Evolutionary conservation across 1,140 invertebrate genomes (phyloP).

Genomic region (Brachionus calyciflorus): DNA sequence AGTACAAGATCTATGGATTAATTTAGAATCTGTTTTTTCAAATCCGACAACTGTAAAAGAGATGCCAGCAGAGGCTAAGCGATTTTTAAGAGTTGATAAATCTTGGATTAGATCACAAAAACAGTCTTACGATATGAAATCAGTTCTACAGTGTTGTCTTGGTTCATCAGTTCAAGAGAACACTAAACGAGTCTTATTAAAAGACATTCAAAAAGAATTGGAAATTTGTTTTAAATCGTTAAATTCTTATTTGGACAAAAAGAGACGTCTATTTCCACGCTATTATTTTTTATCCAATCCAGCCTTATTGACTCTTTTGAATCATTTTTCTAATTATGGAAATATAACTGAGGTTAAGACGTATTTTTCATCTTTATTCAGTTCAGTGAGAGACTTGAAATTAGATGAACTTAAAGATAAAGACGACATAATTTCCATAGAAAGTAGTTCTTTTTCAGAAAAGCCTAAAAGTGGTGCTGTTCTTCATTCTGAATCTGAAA

Average conservation of each 20-base stretch:
- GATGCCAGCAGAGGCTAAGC: conserved; percentile 61
- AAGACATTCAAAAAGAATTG: conserved; percentile 59
- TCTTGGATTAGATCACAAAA: conserved; percentile 56
- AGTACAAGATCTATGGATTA: conserved; percentile 60
- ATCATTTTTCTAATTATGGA: conserved; percentile 50
- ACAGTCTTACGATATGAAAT: conserved; percentile 58
- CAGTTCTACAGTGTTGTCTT: conserved; percentile 58
- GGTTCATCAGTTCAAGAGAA: conserved; percentile 54
- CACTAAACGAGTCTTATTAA: conserved; percentile 56
- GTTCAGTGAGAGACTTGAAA: conserved; percentile 54
- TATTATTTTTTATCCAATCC: conserved; percentile 60
- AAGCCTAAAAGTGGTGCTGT: not conserved
- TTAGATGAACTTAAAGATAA: conserved; percentile 52
- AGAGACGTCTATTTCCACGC: conserved; percentile 56
- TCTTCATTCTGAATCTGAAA: conserved; percentile 13
- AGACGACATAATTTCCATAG: not conserved
- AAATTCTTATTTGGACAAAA: conserved; percentile 58
- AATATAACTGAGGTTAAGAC: conserved; percentile 58
- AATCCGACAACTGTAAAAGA: conserved; percentile 62
- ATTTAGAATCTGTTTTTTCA: conserved; percentile 61
- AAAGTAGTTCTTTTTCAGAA: not conserved
- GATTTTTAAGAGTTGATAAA: conserved; percentile 56
- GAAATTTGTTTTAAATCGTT: conserved; percentile 61
- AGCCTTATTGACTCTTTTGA: conserved; percentile 57
- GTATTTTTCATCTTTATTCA: conserved; percentile 57